Evolutionary conservation across 2,113 vertebrate species (phyloP).

Genomic region (Cyrtonyx montezumae): DNA sequence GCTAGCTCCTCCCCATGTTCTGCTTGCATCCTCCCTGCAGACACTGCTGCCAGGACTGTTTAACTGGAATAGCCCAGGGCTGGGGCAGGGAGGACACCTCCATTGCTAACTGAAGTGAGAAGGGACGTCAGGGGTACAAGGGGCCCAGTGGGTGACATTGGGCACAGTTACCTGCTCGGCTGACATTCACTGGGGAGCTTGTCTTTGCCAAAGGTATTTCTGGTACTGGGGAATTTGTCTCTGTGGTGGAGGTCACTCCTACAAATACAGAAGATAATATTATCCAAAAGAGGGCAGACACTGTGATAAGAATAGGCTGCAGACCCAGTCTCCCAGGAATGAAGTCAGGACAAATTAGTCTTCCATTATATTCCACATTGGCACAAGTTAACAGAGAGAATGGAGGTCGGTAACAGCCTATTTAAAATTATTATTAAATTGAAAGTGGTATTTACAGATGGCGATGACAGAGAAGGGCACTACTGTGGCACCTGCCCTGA

Average conservation of each 20-base stretch:
- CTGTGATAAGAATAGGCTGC: not conserved
- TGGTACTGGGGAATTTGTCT: accelerated
- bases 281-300: not conserved
- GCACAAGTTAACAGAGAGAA: not conserved
- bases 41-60: not conserved
- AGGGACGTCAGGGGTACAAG: not conserved
- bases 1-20: not conserved
- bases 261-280: not conserved
- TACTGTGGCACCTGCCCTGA: not conserved
- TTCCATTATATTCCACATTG: not conserved
- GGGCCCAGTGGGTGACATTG: not conserved
- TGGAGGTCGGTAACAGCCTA: not conserved
- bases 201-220: no score
- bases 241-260: not conserved
- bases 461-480: not conserved
- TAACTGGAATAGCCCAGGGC: no score
- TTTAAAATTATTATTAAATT: not conserved
- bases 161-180: not conserved
- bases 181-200: not conserved
- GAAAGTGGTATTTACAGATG: not conserved
- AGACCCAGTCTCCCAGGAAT: not conserved
- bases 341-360: not conserved
- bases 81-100: no score
- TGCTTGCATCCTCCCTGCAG: not conserved
- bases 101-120: not conserved